These are phyloP conservation scores for Habropoda laboriosa DNA, from an alignment of 1,140 invertebrate genomes.

Conservation along the genomic window DNA sequence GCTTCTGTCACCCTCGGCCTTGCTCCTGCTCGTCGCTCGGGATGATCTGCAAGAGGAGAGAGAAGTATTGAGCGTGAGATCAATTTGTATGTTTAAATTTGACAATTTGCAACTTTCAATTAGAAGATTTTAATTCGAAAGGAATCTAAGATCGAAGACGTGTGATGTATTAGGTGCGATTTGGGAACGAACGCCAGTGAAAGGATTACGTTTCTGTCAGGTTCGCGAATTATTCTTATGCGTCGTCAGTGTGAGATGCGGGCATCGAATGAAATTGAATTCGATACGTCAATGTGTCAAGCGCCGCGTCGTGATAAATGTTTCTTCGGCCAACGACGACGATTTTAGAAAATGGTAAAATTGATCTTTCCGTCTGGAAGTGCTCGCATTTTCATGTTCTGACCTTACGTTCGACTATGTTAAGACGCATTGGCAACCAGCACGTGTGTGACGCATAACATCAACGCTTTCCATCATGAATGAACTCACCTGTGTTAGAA, in stretches of 20 bases:
- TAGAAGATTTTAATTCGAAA: too few species aligned
- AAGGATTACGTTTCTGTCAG: conserved; percentile 28
- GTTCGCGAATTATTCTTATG: neutral
- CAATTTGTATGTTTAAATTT: too few species aligned
- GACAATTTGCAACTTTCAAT: too few species aligned
- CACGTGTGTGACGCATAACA: neutral
- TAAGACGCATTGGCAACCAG: neutral
- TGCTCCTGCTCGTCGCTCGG: conserved; percentile 58
- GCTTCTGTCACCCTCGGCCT: conserved; percentile 70
- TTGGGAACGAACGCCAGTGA: conserved; percentile 46
- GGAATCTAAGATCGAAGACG: too few species aligned
- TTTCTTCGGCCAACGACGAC: conserved; percentile 33
- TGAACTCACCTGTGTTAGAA: too few species aligned
- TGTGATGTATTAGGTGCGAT: too few species aligned
- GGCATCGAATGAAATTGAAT: conserved; percentile 5
- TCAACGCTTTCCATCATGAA: neutral
- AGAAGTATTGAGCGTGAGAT: too few species aligned
- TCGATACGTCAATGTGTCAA: conserved; percentile 49
- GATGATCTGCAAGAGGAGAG: conserved; percentile 60
- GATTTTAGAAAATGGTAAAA: conserved; percentile 48
- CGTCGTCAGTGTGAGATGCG: conserved; percentile 13
- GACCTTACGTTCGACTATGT: conserved; percentile 39
- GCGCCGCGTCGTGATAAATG: conserved; percentile 51
- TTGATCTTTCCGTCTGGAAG: conserved; percentile 40
- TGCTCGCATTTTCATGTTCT: conserved; percentile 54